Base-by-base conservation (phyloP, 2,888 invertebrate genomes). In the Therioaphis trifolii region DNA sequence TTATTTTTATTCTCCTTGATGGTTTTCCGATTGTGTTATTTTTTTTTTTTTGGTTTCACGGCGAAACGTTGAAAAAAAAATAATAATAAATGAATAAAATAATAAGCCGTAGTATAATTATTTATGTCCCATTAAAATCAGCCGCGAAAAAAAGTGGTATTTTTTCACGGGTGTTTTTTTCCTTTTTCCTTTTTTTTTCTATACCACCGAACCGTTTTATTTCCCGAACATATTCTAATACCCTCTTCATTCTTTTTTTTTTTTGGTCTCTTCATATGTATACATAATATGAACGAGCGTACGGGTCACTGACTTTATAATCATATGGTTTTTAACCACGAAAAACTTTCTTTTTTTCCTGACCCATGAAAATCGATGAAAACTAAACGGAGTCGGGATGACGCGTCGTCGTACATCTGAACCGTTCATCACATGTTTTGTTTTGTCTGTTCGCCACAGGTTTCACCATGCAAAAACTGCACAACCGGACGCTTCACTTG, bases 381-480 rank as follows among this genome's bases (percentile, higher is more conserved):
- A 61, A 35, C 7, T 7, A 5, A 29, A 24, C 7, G 35, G 35
- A n/a, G n/a, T n/a, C 7, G 35, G 35, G 3, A 5, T 35, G 35
- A 35, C 9, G 24, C 61, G 63, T 0, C 7, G 11, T 27, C 55
- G 0, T 29, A 7, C 11, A 4, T 35, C 15, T 55, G 21, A 46
- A 18, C 40, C 24, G 9, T 15, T 35, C 35, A 7, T 66, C 35
- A 27, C 14, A 46, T n/a, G 24, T 58, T 55, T 55, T 49, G 24
- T 84, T 43, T 74, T 74, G 21, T 58, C 24, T 35, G 35, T 85
- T 78, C 21, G 52, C 87, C 87, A 1, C 88, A 91, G 92, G 96
- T 85, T 97, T 96, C 88, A 96, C 96, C 29, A 95, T 96, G 87
- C 96, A 96, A 90, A 97, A 97, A 89, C 90, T 97, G 84, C 96